Evolutionary conservation across 2,888 invertebrate species (phyloP).

Genomic region (Agrochola circellaris): DNA sequence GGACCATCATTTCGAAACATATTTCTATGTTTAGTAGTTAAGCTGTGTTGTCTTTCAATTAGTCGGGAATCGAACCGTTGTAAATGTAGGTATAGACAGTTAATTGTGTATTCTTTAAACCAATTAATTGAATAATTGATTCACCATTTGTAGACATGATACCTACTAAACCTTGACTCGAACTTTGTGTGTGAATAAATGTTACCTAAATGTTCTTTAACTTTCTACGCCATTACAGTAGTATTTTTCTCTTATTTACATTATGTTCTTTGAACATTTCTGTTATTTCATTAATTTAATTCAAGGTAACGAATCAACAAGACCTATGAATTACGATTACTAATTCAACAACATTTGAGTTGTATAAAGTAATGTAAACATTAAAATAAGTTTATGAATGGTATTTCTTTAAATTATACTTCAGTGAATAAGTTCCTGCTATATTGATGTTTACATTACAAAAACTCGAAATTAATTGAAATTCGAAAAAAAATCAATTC

Average conservation of each 20-base stretch:
- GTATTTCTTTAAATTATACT: background rate
- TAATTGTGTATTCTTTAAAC: slow-evolving; percentile 22
- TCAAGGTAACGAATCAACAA: slow-evolving; percentile 14
- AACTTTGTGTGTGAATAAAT: slow-evolving; percentile 67
- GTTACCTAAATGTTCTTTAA: slow-evolving; percentile 37
- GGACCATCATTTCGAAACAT: background rate
- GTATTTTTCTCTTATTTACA: slow-evolving; percentile 9
- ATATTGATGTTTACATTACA: background rate
- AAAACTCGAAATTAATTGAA: background rate
- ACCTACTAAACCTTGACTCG: slow-evolving; percentile 60
- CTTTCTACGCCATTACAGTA: slow-evolving; percentile 17
- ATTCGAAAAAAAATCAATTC: background rate
- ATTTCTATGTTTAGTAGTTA: background rate
- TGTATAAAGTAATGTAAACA: background rate
- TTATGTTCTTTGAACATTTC: slow-evolving; percentile 22
- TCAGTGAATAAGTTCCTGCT: background rate
- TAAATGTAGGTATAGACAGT: background rate
- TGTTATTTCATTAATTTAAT: slow-evolving; percentile 24
- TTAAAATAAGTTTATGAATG: slow-evolving; percentile 3
- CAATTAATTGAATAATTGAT: slow-evolving; percentile 73
- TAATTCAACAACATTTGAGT: slow-evolving; percentile 23
- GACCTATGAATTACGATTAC: slow-evolving; percentile 3
- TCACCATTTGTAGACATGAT: slow-evolving; percentile 57
- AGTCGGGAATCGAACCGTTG: background rate
- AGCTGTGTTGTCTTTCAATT: background rate